Conservation (phyloP, 2,888 invertebrate species). For the Merodon equestris region DNA sequence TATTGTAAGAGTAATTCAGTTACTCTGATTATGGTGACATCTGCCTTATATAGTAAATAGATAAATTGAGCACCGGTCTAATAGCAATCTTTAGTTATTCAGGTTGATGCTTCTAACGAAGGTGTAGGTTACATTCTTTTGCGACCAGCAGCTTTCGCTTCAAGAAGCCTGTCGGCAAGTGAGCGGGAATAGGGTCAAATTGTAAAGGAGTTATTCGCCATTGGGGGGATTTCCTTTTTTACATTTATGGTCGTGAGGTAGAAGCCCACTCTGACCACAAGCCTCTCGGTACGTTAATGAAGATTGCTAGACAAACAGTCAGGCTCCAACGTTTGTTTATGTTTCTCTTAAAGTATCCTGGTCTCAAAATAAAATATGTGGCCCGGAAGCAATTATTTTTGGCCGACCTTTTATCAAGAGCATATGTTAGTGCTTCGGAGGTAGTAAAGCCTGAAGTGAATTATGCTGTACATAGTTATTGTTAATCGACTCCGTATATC, state of each 20-base stretch:
- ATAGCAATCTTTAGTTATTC: conserved; percentile 7
- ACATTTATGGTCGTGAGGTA: conserved; percentile 67
- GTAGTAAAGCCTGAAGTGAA: conserved; percentile 27
- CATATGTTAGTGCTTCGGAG: conserved; percentile 39
- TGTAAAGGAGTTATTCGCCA: conserved; percentile 75
- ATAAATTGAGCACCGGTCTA: conserved; percentile 16
- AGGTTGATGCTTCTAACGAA: conserved; percentile 8
- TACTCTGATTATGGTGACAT: too few relatives aligned
- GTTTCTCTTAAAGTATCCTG: conserved; percentile 71
- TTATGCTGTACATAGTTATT: conserved; percentile 53
- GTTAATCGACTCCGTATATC: conserved; percentile 40
- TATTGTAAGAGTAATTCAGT: too few relatives aligned
- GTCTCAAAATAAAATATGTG: conserved; percentile 66
- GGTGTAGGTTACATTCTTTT: conserved; percentile 48
- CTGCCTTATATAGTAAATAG: too few relatives aligned
- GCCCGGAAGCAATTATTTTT: conserved; percentile 55
- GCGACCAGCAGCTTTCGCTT: conserved; percentile 73
- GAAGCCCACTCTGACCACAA: conserved; percentile 72
- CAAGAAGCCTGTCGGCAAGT: conserved; percentile 70
- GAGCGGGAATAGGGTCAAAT: conserved; percentile 75
- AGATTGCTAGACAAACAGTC: conserved; percentile 71
- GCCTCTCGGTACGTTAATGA: conserved; percentile 72
- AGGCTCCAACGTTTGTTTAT: conserved; percentile 70
- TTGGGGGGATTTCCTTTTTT: conserved; percentile 66
- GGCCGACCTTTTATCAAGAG: conserved; percentile 66